Evolutionary conservation across 37 sponge, comb jelly and placozoan genomes (phyloP).

Genomic region (Hormiphora californensis): DNA sequence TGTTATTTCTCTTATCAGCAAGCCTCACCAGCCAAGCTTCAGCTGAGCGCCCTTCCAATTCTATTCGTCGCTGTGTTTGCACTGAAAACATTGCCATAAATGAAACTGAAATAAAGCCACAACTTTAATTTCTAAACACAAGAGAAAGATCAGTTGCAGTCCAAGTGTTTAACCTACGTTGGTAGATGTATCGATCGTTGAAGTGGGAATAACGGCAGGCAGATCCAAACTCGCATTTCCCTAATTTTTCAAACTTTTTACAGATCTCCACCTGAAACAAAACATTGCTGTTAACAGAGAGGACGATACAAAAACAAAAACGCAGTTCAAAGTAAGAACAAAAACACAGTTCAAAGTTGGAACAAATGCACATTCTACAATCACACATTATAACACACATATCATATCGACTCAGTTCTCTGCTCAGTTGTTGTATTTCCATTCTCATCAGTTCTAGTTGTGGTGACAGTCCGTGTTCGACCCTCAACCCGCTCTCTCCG

Average conservation of each 20-base stretch:
- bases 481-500: neutral
- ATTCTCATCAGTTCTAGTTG: constrained; percentile 46
- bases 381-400: neutral
- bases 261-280: constrained; percentile 36
- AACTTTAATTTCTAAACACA: too few relatives aligned
- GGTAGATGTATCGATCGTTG: neutral
- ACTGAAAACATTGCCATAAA: neutral
- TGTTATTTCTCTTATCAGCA: neutral
- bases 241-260: constrained; percentile 42
- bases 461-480: neutral
- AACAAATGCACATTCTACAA: neutral
- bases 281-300: neutral
- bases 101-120: neutral
- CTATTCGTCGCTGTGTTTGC: neutral
- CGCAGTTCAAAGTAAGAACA: neutral
- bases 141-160: neutral
- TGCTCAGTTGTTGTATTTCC: constrained; percentile 28
- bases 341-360: neutral
- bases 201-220: constrained; percentile 1
- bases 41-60: neutral
- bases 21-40: constrained; percentile 9
- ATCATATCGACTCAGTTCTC: neutral
- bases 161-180: neutral
- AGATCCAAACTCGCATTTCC: constrained; percentile 39
- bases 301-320: too few relatives aligned